These are phyloP conservation scores for Taenioides sp. DNA, from an alignment of 2,797 vertebrate species.

Conservation along the genomic window DNA sequence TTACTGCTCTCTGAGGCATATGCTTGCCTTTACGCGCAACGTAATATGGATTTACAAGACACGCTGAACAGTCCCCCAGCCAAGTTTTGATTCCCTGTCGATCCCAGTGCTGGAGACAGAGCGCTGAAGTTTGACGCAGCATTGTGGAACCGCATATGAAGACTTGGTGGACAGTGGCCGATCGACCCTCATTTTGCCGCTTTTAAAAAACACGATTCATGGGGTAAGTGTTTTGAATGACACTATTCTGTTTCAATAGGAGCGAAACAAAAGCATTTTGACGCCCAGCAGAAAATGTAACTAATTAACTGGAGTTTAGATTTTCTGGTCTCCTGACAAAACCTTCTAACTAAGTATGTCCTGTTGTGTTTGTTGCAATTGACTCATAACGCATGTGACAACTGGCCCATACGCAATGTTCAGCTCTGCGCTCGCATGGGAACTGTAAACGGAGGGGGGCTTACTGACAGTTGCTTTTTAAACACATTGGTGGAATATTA, in stretches of 20 bases:
- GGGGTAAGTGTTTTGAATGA: conserved; percentile 70
- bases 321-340: not conserved
- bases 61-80: conserved; percentile 30
- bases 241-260: conserved; percentile 18
- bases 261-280: conserved; percentile 22
- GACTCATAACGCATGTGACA: conserved; percentile 16
- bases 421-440: not conserved
- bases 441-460: conserved; percentile 3
- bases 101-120: conserved; percentile 8
- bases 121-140: conserved; percentile 29
- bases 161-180: conserved; percentile 38
- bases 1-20: not conserved
- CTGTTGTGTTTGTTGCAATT: not conserved
- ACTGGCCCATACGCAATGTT: not conserved
- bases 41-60: conserved; percentile 66
- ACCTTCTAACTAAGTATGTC: not conserved
- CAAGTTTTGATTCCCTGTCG: conserved; percentile 60
- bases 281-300: not conserved
- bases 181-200: conserved; percentile 37
- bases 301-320: not conserved
- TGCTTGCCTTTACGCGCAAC: conserved; percentile 20
- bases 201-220: conserved; percentile 61
- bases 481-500: conserved; percentile 11
- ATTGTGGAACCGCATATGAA: conserved; percentile 50
- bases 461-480: not conserved